Evolutionary conservation across 2,113 vertebrate genomes (phyloP).

Genomic region (Myodes glareolus): DNA sequence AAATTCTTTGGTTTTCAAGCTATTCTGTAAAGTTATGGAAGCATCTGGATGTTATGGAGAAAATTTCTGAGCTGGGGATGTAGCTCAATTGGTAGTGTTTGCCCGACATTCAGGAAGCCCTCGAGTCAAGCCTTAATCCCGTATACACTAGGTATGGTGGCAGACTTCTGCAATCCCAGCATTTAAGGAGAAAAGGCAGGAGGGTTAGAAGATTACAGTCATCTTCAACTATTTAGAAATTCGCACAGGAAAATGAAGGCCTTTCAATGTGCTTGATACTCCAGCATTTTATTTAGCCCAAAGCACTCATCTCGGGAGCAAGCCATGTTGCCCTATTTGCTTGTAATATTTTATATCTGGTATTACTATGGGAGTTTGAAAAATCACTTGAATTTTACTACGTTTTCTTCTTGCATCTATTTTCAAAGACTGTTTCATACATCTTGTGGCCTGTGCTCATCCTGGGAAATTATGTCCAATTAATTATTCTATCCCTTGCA

Average conservation of each 20-base stretch:
- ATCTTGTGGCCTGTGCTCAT: not conserved
- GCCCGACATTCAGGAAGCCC: not conserved
- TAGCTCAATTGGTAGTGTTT: not conserved
- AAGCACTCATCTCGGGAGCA: not conserved
- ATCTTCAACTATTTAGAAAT: not conserved
- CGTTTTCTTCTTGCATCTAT: not conserved
- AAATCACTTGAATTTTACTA: not conserved
- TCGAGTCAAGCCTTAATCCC: not conserved
- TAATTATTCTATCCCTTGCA: not conserved
- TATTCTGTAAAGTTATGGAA: not conserved
- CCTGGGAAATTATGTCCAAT: not conserved
- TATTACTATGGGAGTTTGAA: not conserved
- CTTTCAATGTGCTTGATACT: not conserved
- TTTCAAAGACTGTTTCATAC: not conserved
- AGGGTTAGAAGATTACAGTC: not conserved
- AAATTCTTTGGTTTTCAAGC: not conserved
- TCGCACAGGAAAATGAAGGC: not conserved
- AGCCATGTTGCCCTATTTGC: not conserved
- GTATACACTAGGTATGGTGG: not conserved
- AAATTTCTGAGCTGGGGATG: not conserved
- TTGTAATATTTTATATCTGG: not conserved
- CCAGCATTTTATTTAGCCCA: not conserved
- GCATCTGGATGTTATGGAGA: not conserved
- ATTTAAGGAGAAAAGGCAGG: not conserved
- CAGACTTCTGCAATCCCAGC: not conserved